Conservation (phyloP, 2,113 vertebrate species). For the Lagopus leucura region DNA sequence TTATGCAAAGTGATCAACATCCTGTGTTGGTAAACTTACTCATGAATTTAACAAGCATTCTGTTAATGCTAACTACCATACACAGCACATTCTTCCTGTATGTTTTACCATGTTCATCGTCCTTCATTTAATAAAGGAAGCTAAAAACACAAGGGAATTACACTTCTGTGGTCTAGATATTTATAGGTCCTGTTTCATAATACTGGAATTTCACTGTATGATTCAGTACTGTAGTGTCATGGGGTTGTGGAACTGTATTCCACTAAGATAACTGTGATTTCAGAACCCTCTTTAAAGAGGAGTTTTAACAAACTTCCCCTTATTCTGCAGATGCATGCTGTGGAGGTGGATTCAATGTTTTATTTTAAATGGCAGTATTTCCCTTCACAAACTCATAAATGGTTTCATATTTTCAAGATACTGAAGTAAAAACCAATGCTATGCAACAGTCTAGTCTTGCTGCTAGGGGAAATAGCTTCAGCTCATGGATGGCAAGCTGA, state of each 20-base stretch:
- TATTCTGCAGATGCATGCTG: not conserved
- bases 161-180: not conserved
- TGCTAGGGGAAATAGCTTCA: conserved; percentile 1
- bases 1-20: not conserved
- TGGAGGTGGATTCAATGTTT: not conserved
- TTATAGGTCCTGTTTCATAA: conserved; percentile 15
- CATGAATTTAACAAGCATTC: not conserved
- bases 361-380: not conserved
- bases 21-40: not conserved
- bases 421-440: not conserved
- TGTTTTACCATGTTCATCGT: not conserved
- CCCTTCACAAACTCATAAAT: not conserved
- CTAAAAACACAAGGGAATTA: not conserved
- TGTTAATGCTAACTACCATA: not conserved
- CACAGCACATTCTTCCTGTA: not conserved
- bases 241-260: not conserved
- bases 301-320: not conserved
- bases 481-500: not conserved
- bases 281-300: not conserved
- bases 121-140: not conserved
- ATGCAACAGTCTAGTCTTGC: not conserved
- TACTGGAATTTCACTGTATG: not conserved
- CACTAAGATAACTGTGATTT: not conserved
- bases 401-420: not conserved
- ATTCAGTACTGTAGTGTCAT: not conserved